Conservation (phyloP, 23 tunicate genomes). For the Styela plicata region DNA sequence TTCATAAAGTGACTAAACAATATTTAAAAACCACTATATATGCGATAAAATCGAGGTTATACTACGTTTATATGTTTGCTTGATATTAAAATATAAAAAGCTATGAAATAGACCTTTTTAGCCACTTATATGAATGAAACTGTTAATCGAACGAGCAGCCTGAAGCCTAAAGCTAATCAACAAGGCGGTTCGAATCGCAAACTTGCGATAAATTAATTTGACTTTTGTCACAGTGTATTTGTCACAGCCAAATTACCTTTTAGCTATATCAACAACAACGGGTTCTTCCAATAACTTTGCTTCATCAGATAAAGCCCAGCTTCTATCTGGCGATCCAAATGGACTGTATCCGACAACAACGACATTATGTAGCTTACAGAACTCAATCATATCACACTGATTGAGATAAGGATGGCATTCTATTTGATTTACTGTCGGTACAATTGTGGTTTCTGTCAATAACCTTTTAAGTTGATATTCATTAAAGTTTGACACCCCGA, state of each 20-base stretch:
- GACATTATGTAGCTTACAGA: not conserved
- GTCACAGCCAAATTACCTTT: not conserved
- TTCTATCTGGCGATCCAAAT: conserved; percentile 22
- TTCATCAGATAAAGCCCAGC: conserved; percentile 8
- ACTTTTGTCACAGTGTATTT: too few relatives aligned
- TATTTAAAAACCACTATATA: too few relatives aligned
- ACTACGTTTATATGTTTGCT: too few relatives aligned
- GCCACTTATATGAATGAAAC: too few relatives aligned
- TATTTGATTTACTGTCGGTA: conserved; percentile 53
- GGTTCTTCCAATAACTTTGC: not conserved
- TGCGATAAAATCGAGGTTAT: too few relatives aligned
- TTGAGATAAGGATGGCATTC: conserved; percentile 47
- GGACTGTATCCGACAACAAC: conserved; percentile 32
- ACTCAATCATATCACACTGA: conserved; percentile 1
- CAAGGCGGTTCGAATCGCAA: too few relatives aligned
- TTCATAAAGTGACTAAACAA: too few relatives aligned
- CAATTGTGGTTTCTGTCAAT: conserved; percentile 1
- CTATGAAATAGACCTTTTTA: too few relatives aligned
- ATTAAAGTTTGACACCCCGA: conserved; percentile 55
- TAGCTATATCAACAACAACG: not conserved
- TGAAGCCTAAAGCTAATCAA: too few relatives aligned
- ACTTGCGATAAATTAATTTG: too few relatives aligned
- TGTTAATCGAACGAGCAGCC: too few relatives aligned
- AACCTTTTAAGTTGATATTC: conserved; percentile 35
- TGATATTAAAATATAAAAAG: too few relatives aligned